phyloP scores from a whole-genome alignment of 2,797 vertebrate species.

The Cyclura pinguis region DNA sequence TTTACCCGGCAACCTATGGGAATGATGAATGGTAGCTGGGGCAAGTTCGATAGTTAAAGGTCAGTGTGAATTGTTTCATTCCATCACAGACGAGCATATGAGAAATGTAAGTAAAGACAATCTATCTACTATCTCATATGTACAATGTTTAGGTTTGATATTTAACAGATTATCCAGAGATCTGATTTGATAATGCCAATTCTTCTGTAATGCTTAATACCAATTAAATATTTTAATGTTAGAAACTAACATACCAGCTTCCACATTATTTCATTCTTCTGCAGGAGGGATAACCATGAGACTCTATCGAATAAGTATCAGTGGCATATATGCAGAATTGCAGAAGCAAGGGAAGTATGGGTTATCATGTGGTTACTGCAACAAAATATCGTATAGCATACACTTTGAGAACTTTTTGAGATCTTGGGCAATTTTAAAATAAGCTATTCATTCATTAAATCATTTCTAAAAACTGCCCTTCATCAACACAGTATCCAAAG shows the following conservation, averaged over 20 bases:
- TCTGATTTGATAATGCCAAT: neutral
- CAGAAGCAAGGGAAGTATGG: neutral
- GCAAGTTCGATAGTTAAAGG: neutral
- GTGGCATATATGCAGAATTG: neutral
- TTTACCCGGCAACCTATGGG: too few species aligned
- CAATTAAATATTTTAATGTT: neutral
- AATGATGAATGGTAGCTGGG: too few species aligned
- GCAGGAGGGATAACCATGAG: neutral
- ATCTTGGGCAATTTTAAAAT: too few species aligned
- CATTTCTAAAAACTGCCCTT: too few species aligned
- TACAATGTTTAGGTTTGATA: neutral
- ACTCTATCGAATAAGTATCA: too few species aligned
- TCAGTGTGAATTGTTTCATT: neutral
- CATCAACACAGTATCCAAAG: too few species aligned
- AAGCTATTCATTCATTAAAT: too few species aligned
- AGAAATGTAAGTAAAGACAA: neutral
- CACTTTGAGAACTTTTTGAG: too few species aligned
- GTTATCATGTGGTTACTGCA: neutral
- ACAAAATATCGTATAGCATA: neutral
- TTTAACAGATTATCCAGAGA: conserved; percentile 25
- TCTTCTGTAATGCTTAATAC: too few species aligned
- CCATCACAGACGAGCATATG: neutral
- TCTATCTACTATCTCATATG: neutral
- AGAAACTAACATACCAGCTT: neutral
- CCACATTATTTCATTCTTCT: neutral